Evolutionary conservation across 1,140 invertebrate species (phyloP).

Genomic region (Scaptomyza hsui): DNA sequence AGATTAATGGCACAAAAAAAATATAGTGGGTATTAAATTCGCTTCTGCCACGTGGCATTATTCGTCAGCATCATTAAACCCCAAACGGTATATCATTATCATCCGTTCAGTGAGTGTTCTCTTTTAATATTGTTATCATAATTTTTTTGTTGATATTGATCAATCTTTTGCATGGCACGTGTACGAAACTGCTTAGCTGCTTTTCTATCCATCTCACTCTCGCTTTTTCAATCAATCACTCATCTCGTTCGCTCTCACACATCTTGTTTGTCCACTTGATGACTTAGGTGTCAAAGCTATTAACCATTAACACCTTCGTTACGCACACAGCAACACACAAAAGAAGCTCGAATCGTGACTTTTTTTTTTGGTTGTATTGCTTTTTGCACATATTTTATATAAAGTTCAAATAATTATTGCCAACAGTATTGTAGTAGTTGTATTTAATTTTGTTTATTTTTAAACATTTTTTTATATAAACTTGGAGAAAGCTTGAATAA

Average conservation of each 20-base stretch:
- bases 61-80: slow-evolving; percentile 51
- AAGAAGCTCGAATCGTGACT: slow-evolving; percentile 28
- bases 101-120: slow-evolving; percentile 30
- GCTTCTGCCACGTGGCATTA: slow-evolving; percentile 49
- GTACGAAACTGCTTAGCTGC: slow-evolving; percentile 2
- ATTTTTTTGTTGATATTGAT: slow-evolving; percentile 5
- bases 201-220: background rate
- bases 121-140: slow-evolving; percentile 8
- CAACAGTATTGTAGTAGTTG: slow-evolving; percentile 2
- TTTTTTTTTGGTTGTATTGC: slow-evolving; percentile 37
- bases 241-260: background rate
- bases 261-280: slow-evolving; percentile 60
- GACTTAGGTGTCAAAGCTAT: slow-evolving; percentile 62
- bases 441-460: slow-evolving; percentile 15
- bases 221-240: slow-evolving; percentile 7
- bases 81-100: slow-evolving; percentile 22
- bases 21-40: slow-evolving; percentile 62
- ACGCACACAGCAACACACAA: slow-evolving; percentile 23
- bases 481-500: background rate
- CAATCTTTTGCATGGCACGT: slow-evolving; percentile 24
- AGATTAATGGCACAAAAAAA: slow-evolving; percentile 35
- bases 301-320: slow-evolving; percentile 67
- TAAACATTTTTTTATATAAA: slow-evolving; percentile 2
- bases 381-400: slow-evolving; percentile 43
- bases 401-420: slow-evolving; percentile 9